A percentile compares a stretch with the other conserved stretches of the same genome.
These are phyloP conservation scores for Lordiphosa mommai DNA, from an alignment of 1,140 invertebrate species.

Conservation along the genomic window DNA sequence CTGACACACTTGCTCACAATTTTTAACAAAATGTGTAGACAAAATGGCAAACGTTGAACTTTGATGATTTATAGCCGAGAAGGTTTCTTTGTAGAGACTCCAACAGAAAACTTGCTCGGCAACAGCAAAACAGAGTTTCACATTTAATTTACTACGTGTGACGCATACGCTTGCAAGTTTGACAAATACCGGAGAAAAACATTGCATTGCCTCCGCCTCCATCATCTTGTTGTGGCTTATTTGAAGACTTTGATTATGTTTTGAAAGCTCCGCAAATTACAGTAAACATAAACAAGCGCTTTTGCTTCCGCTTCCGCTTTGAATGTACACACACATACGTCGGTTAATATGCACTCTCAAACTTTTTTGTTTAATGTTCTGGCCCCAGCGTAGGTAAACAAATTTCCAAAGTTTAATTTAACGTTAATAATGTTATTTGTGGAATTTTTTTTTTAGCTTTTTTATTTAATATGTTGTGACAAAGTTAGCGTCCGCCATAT, in stretches of 20 bases:
- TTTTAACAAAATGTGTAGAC: constrained; percentile 44
- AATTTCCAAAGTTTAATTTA: constrained; percentile 71
- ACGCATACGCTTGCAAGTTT: constrained; percentile 58
- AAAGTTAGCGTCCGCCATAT: constrained; percentile 30
- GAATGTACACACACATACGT: constrained; percentile 20
- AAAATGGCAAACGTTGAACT: constrained; percentile 65
- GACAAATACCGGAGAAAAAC: constrained; percentile 44
- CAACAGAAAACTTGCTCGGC: constrained; percentile 37
- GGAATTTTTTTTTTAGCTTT: constrained; percentile 19
- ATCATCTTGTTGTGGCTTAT: constrained; percentile 20
- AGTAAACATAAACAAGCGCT: constrained; percentile 43
- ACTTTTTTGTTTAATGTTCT: constrained; percentile 33
- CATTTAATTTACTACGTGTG: constrained; percentile 75
- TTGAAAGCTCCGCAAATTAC: constrained; percentile 50
- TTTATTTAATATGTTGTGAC: constrained; percentile 28
- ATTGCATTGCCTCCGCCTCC: not conserved
- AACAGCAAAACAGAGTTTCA: constrained; percentile 60
- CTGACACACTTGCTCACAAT: constrained; percentile 16
- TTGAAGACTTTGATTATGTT: constrained; percentile 39
- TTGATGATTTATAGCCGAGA: constrained; percentile 64
- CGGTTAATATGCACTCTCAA: constrained; percentile 10
- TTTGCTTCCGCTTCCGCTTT: constrained; percentile 32
- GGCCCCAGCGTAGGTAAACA: constrained; percentile 27
- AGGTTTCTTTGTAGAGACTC: constrained; percentile 48
- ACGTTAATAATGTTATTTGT: constrained; percentile 71